A percentile compares a stretch with the other conserved stretches of the same genome.
phyloP scores from a whole-genome alignment of 2,113 vertebrate species.

The Scytalopus superciliaris region DNA sequence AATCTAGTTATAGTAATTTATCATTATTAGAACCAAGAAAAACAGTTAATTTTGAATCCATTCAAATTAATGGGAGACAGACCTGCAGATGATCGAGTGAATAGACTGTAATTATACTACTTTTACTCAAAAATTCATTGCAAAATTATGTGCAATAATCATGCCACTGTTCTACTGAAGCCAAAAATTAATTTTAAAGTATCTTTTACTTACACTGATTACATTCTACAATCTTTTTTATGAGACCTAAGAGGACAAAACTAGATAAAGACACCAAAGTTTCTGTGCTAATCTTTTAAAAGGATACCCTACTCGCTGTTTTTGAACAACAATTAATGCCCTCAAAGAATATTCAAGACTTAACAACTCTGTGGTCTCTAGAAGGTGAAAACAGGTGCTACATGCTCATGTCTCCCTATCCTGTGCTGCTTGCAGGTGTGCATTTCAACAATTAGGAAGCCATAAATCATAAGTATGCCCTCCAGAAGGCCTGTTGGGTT shows the following conservation, averaged over 20 bases:
- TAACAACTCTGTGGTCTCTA: background rate
- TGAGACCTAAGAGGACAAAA: background rate
- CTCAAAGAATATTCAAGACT: background rate
- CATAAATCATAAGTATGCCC: background rate
- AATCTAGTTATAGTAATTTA: background rate
- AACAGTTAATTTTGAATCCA: background rate
- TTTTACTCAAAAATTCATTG: background rate
- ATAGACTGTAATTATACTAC: constrained; percentile 31
- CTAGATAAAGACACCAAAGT: background rate
- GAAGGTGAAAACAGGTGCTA: background rate
- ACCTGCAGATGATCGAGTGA: constrained; percentile 2
- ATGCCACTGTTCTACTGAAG: background rate
- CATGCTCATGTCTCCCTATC: background rate
- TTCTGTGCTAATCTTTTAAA: background rate
- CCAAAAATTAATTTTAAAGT: background rate
- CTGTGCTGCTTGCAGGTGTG: background rate
- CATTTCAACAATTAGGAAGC: background rate
- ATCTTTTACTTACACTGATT: background rate
- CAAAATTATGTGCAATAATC: constrained; percentile 26
- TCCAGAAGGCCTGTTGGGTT: background rate
- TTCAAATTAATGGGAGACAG: background rate
- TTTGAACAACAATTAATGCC: background rate
- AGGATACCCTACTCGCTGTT: background rate
- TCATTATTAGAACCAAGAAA: background rate
- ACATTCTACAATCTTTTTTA: background rate